Conservation (phyloP, 2,888 invertebrate genomes). For the Yponomeuta cagnagella region DNA sequence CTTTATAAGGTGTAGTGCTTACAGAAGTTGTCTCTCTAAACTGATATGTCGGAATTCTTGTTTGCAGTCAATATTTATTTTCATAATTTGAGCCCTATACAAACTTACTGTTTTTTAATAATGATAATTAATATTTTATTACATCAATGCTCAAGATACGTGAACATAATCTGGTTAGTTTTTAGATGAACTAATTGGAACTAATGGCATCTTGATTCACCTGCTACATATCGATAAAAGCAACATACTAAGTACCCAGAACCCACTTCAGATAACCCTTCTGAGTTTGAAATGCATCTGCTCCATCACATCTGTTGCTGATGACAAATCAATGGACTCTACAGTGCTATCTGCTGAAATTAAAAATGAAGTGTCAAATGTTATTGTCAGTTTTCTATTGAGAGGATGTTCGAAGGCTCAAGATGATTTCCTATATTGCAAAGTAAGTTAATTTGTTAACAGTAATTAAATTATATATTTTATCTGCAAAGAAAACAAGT, state of each 20-base stretch:
- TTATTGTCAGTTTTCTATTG: constrained; percentile 55
- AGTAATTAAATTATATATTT: background rate
- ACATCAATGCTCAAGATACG: too few relatives aligned
- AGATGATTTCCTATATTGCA: constrained; percentile 67
- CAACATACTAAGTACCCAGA: constrained; percentile 30
- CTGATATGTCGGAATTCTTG: too few relatives aligned
- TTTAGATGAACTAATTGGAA: constrained; percentile 50
- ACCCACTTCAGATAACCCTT: constrained; percentile 46
- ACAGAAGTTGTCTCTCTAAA: too few relatives aligned
- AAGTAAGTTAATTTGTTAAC: constrained; percentile 43
- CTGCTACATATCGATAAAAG: constrained; percentile 41
- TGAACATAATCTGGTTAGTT: constrained; percentile 34
- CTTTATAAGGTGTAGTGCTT: too few relatives aligned
- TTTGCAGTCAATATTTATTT: too few relatives aligned
- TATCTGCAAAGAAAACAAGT: background rate
- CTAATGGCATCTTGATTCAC: constrained; percentile 47
- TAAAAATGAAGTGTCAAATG: constrained; percentile 49
- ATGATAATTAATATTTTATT: too few relatives aligned
- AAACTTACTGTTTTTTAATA: too few relatives aligned
- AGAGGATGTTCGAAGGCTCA: constrained; percentile 43
- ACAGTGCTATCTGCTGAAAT: constrained; percentile 32
- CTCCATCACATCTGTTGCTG: constrained; percentile 36
- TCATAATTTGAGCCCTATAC: too few relatives aligned
- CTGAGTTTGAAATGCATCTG: constrained; percentile 53
- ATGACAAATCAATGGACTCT: constrained; percentile 33